Conservation (phyloP, 2,797 vertebrate species). For the Microctenopoma stevenorrisi region DNA sequence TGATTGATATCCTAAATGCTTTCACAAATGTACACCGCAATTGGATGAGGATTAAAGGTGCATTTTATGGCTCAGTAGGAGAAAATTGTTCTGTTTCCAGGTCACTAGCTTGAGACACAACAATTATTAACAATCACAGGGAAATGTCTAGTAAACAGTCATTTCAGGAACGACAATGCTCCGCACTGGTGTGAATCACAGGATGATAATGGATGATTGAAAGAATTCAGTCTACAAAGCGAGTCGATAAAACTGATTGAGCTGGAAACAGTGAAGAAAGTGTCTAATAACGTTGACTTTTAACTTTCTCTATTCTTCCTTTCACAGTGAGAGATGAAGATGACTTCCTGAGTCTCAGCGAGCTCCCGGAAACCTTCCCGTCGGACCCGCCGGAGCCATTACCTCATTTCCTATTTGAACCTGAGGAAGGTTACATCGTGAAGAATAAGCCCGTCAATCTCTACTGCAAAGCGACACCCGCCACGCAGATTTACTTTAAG, state of each 20-base stretch:
- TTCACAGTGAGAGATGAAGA: slow-evolving; percentile 84
- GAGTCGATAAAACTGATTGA: slow-evolving; percentile 25
- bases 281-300: not conserved
- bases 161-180: slow-evolving; percentile 18
- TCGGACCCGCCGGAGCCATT: slow-evolving; percentile 94
- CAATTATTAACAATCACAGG: slow-evolving; percentile 49
- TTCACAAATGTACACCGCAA: slow-evolving; percentile 15
- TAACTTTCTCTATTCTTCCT: slow-evolving; percentile 5
- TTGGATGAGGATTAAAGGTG: slow-evolving; percentile 40
- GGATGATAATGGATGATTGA: slow-evolving; percentile 25
- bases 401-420: slow-evolving; percentile 94
- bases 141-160: slow-evolving; percentile 10
- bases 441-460: slow-evolving; percentile 96
- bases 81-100: slow-evolving; percentile 26
- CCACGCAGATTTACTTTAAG: slow-evolving; percentile 96
- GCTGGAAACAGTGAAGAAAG: not conserved
- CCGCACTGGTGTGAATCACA: slow-evolving; percentile 37
- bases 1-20: slow-evolving; percentile 1
- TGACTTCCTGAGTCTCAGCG: slow-evolving; percentile 90
- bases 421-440: slow-evolving; percentile 94
- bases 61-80: slow-evolving; percentile 42
- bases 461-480: slow-evolving; percentile 94
- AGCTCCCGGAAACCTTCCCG: slow-evolving; percentile 94
- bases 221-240: slow-evolving; percentile 3
- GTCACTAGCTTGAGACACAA: slow-evolving; percentile 33